Conservation (phyloP, 2,113 vertebrate genomes). For the Bubo bubo region DNA sequence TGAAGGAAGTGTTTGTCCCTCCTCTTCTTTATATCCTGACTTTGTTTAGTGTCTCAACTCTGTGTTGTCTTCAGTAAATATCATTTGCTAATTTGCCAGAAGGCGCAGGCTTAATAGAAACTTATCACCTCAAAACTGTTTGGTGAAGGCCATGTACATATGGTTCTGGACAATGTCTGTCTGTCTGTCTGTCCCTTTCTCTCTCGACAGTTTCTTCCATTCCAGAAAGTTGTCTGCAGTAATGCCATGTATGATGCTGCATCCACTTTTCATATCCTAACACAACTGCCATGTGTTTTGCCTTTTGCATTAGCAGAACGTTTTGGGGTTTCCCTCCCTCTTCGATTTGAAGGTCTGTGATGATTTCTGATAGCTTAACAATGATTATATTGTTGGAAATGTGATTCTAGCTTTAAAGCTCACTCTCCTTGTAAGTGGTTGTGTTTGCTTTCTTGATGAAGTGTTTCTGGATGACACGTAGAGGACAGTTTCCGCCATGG, state of each 20-base stretch:
- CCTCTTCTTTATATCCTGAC: neutral
- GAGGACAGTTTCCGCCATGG: conserved; percentile 16
- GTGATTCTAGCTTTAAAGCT: conserved; percentile 68
- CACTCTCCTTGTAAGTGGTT: conserved; percentile 33
- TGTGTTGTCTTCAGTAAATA: neutral
- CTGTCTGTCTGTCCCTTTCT: conserved; percentile 14
- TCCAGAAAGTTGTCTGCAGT: conserved; percentile 41
- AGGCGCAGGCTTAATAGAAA: neutral
- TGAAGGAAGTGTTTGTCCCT: neutral
- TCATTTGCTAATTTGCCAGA: neutral
- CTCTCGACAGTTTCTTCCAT: conserved; percentile 46
- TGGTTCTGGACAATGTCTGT: conserved; percentile 7
- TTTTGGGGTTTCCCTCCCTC: conserved; percentile 14
- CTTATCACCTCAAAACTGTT: neutral
- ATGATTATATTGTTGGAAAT: conserved; percentile 47
- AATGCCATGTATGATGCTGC: conserved; percentile 29
- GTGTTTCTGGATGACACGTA: conserved; percentile 57
- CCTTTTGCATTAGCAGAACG: conserved; percentile 38
- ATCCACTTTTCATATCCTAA: conserved; percentile 18
- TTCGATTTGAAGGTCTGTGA: conserved; percentile 40
- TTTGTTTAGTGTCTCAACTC: neutral
- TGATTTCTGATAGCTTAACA: conserved; percentile 50
- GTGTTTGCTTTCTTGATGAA: conserved; percentile 56
- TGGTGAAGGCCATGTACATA: conserved; percentile 33
- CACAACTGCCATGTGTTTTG: conserved; percentile 39